Base-by-base conservation (phyloP, 2,113 vertebrate species). In the Muscicapa adusta region DNA sequence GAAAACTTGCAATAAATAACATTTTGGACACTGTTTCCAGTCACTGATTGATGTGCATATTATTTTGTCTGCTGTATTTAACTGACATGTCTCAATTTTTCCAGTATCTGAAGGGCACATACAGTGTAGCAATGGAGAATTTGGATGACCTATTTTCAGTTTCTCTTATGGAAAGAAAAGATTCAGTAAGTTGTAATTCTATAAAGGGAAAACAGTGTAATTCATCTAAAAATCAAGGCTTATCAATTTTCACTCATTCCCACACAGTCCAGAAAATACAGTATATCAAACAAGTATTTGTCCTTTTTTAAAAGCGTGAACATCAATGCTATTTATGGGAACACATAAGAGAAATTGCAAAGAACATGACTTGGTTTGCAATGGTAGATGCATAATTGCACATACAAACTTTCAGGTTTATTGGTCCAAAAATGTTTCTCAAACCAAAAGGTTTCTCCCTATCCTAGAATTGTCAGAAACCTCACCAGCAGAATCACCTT, bases 1-100 rank as follows among this genome's bases (percentile, higher is more conserved):
- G 96, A 97, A 97, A 97, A 96, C 33, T 72, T 93, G 73, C 82
- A 95, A 98, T 97, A 97, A 97, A 96, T 97, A 97, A 96, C 61
- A 87, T 95, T 97, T 93, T 88, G 93, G 94, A 96, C 92, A 86
- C 87, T 91, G 28, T 93, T 97, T 95, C 77, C 65, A 93, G 96
- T 88, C 95, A 94, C 38, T 95, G 95, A 96, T 94, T 95, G 94
- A 97, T 97, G 58, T 70, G 20, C 28, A 6, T 91, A 93, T 97
- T 97, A 96, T 96, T 97, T 96, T 93, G 87, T 93, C 96, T 95
- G 51, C 91, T 96, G 89, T 93, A 68, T 95, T 97, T 96, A 96
- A 98, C 78, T 72, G 84, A 61, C 63, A 45, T 0, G 2, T 81
- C 74, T 96, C 88, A 62, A 45, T 89, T 86, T 93, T 71, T 61